Evolutionary conservation across 2,888 invertebrate species (phyloP), one percentile per base, ranked within the genome.

Genomic region (Nomada goodeniana): DNA sequence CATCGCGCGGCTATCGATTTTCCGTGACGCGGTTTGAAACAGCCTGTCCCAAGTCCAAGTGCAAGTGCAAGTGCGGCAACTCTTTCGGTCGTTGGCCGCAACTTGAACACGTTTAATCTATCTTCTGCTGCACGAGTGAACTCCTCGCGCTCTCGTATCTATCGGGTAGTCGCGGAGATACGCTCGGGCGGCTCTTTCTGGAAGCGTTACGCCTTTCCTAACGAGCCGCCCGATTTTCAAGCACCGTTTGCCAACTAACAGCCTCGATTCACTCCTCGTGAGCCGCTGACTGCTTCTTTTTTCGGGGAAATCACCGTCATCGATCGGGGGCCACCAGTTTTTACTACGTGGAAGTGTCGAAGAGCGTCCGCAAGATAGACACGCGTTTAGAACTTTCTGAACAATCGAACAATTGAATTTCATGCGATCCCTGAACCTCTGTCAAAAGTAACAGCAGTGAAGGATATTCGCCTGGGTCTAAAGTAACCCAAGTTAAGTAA

Each of bases 11-110:
- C 52, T 75, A 85, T 87, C 83, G 86, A 87, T 87, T 81, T 73
- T 59, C 72, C 59, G 65, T 53, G 63, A 50, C 68, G 59, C 50
- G 61, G 59, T 72, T 69, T 15, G 55, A 9, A 81, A 55, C 29
- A 47, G 70, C 61, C 18, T 2, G 47, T 15, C 23, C 57, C 76
- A 79, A 82, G 76, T 69, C 74, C 85, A 84, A 84, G 84, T 83
- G 64, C 83, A 86, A 86, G 86, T 84, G 76, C 84, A 86, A 77
- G 75, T 74, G 73, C 59, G 53, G 78, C 79, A 83, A 75, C 79
- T 83, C 76, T 81, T 83, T 83, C 85, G 78, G 74, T 82, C 83
- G 78, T 76, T 82, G 82, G 75, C 84, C 84, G 79, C 63, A 47
- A 76, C 76, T 82, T 68, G 71, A 85, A 80, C 76, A 55, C 74